Base-by-base conservation (phyloP, 2,888 invertebrate species). In the Perithous albicinctus region DNA sequence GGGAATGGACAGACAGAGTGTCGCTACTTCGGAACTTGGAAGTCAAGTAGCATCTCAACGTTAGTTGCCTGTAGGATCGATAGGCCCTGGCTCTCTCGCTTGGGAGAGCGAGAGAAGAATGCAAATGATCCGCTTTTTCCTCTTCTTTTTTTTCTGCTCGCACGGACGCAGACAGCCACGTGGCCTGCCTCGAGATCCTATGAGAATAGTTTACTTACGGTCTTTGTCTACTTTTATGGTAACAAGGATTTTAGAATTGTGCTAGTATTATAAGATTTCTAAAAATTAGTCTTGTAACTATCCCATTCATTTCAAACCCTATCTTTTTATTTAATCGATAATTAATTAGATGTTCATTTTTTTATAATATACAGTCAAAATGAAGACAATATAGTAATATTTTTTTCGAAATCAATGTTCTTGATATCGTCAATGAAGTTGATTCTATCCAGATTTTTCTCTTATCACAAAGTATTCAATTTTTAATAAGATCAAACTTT, bases 21-120 rank as follows among this genome's bases (percentile, higher is more conserved):
- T 79, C 79, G 67, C 59, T 72, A 73, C 72, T 77, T 67, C 72
- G 64, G 43, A 78, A 79, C 43, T 80, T 83, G 80, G 67, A 69
- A 83, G 78, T 76, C 78, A 80, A 83, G 80, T 78, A 76, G 67
- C 70, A 75, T 78, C 63, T 73, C 73, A 66, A 80, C 76, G 76
- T 76, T 78, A 75, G 80, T 77, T 78, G 59, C 66, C 61, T 56
- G 61, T 46, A 64, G 77, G 82, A 83, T 83, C 82, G 80, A 83
- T 83, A 83, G 76, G 72, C 73, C 35, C 66, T 61, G 12, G 10
- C 18, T 46, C 32, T 38, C 43, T 32, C 63, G 18, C 18, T 38
- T n/a, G 70, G 51, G 48, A 59, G 51, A 26, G 56, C 26, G 54
- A 63, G 38, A 70, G 32, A 76, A 78, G 43, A 75, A 82, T 83